Base-by-base conservation (phyloP, 2,113 vertebrate genomes). In the Ivindomyrus marchei region DNA sequence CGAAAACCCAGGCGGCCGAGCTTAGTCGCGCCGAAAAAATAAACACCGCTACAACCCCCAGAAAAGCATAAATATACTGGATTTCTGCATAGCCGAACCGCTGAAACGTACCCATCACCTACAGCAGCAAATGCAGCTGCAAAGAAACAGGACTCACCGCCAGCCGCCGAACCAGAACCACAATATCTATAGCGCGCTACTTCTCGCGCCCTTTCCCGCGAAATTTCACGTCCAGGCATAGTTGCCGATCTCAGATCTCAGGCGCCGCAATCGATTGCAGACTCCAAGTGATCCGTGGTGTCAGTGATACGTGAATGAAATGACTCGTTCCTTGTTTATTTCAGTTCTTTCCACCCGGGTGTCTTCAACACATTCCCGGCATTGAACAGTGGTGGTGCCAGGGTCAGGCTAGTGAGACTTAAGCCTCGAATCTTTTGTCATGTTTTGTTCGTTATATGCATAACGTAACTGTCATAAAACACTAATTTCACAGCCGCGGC, bases 121-220 rank as follows among this genome's bases (percentile, higher is more conserved):
- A 42, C 70, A 0, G 13, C 70, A 52, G 13, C 50, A 50, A 50
- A 50, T 13, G 49, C 49, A 15, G 27, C 8, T 4, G 31, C 31
- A 80, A 80, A 80, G 13, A 80, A 31, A 42, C 1, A 39, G 13
- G 1, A 42, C 74, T n/a, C 13, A 80, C 74, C 36, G 0, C 2
- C 74, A 80, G 62, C 62, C 10, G n/a, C 9, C 24, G 1, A 19
- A 19, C 52, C 62, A 10, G 9, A 19, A 70, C 11, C 62, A 31
- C n/a, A 70, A 27, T 31, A 27, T 13, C 62, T 66, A 27, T 3
- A n/a, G 58, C 24, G 8, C 66, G 10, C 7, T 13, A 31, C 10
- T 39, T 36, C 70, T 80, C 74, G 74, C 36, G 74, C 74, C 36
- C 31, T 92, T 96, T 95, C 94, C 95, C 96, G 96, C 94, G 95